Evolutionary conservation across 2,888 invertebrate genomes (phyloP).

Genomic region (Syrphus vitripennis): DNA sequence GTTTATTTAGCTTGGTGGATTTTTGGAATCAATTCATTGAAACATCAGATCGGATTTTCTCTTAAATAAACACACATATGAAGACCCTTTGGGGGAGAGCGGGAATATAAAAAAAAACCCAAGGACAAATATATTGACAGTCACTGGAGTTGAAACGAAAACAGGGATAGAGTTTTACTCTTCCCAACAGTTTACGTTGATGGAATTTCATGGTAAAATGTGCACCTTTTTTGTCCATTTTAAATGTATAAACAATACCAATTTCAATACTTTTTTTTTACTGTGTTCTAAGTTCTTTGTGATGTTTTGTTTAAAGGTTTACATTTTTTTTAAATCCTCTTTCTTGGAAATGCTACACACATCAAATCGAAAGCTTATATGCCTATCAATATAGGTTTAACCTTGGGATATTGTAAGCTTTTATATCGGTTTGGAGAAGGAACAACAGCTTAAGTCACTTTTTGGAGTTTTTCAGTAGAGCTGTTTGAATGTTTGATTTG

Average conservation of each 20-base stretch:
- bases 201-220: background rate
- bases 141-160: background rate
- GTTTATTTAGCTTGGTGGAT: slow-evolving; percentile 6
- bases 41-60: slow-evolving; percentile 61
- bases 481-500: too few relatives aligned
- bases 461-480: too few relatives aligned
- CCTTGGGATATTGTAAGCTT: background rate
- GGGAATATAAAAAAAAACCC: background rate
- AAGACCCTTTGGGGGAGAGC: background rate
- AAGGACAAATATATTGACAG: slow-evolving; percentile 2
- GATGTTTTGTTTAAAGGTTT: background rate
- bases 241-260: background rate
- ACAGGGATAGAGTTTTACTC: background rate
- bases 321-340: background rate
- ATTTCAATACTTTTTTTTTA: background rate
- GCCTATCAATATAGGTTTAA: background rate
- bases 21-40: slow-evolving; percentile 26
- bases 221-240: slow-evolving; percentile 4
- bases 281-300: background rate
- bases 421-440: too few relatives aligned
- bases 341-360: background rate
- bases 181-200: background rate
- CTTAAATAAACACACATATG: background rate
- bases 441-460: too few relatives aligned
- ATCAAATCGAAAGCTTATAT: slow-evolving; percentile 4